phyloP scores from a whole-genome alignment of 2,797 vertebrate species.

The Lepidocolaptes lacrymiger region DNA sequence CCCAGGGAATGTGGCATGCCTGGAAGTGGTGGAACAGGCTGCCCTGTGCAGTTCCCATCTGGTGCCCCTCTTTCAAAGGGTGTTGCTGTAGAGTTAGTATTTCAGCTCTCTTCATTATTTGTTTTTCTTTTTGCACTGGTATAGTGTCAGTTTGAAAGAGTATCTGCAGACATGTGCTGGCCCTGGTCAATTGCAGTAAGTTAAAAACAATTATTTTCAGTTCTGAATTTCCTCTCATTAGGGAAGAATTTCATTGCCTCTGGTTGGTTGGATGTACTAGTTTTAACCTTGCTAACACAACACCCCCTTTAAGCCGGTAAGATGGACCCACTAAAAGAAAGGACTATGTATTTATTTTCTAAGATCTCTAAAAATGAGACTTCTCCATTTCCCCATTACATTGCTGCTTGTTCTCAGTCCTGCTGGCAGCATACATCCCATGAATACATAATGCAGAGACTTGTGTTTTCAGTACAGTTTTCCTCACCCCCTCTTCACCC shows the following conservation, averaged over 20 bases:
- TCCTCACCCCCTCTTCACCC: background rate
- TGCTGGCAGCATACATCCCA: constrained; percentile 1
- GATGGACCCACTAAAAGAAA: background rate
- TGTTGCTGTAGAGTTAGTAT: background rate
- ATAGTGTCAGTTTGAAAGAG: background rate
- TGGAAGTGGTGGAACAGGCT: background rate
- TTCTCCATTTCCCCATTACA: background rate
- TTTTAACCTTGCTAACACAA: background rate
- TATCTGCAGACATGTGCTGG: constrained; percentile 6
- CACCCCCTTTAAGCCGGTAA: background rate
- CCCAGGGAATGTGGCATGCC: background rate
- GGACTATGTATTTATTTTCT: background rate
- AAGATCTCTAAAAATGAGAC: background rate
- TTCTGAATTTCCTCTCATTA: constrained; percentile 15
- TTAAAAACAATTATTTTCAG: background rate
- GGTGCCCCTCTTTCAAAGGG: background rate
- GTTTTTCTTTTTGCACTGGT: background rate
- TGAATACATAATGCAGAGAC: constrained; percentile 45
- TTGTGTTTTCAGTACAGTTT: constrained; percentile 27
- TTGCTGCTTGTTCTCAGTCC: constrained; percentile 13
- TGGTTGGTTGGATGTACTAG: background rate
- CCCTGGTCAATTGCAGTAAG: background rate
- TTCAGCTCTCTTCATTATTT: background rate
- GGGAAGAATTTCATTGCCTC: background rate
- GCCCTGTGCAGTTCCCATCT: background rate